Base-by-base conservation (phyloP, 2,113 vertebrate species). In the Eptesicus fuscus region DNA sequence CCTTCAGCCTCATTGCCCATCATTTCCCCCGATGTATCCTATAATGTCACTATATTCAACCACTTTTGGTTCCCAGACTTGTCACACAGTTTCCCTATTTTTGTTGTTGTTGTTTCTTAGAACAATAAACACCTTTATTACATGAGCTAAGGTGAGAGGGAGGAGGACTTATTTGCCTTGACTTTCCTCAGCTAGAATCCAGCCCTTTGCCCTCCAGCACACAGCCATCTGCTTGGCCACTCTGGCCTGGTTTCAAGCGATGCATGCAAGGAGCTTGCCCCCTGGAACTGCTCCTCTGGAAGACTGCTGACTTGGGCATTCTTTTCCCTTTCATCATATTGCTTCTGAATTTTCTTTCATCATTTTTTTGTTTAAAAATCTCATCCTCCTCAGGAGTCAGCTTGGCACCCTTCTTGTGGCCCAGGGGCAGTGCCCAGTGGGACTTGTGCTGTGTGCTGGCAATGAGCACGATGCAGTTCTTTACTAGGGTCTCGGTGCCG, bases 341-440 rank as follows among this genome's bases (percentile, higher is more conserved):
- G 99, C 97, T 99, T 99, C 98, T 99, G 99, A 94, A 99, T 99
- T 98, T 99, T 99, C 98, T 99, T 99, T 37, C 99, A 99, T 92
- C 99, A 98, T 78, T 99, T 99, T 99, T 99, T 61, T 37, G 97
- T 99, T 99, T 96, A 99, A 97, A 32, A 89, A 99, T 99, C 82
- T 99, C 99, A 83, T 99, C 99, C 93, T 99, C 99, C 86, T 99
- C 99, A 47, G 99, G 99, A 89, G 99, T 99, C 99, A 99, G 98
- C 71, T 99, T 99, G 92, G 99, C 99, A 0, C 99, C 99, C 98
- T 99, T 99, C 98, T 99, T 99, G 96, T 99, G 99, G 28, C 99
- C 99, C 0, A 99, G 98, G 88, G 99, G 99, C 97, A 99, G 97
- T 42, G 99, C 98, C 0, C 99, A 99, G 98, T 99, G 99, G 20